phyloP scores from a whole-genome alignment of 2,888 invertebrate species.

The Phragmatobia fuliginosa region DNA sequence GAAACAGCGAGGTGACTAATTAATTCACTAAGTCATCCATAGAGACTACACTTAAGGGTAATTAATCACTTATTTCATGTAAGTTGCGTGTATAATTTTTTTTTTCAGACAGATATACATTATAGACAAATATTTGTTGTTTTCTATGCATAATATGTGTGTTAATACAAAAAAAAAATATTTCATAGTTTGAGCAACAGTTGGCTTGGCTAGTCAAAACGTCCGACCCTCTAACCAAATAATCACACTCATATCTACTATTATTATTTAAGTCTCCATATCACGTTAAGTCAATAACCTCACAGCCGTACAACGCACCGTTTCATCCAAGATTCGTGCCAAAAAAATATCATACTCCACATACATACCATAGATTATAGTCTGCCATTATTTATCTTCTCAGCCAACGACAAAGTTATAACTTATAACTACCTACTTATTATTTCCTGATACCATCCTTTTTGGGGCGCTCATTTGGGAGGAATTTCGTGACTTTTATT shows the following conservation, averaged over 20 bases:
- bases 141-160: too few species aligned
- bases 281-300: background rate
- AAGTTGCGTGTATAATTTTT: too few species aligned
- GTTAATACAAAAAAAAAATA: too few species aligned
- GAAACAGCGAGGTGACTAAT: too few species aligned
- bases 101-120: too few species aligned
- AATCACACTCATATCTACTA: background rate
- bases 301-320: background rate
- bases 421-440: slow-evolving; percentile 36
- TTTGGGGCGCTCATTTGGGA: slow-evolving; percentile 1
- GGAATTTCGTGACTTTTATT: slow-evolving; percentile 15
- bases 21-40: too few species aligned
- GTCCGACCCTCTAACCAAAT: background rate
- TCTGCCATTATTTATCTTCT: slow-evolving; percentile 8
- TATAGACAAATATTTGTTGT: too few species aligned
- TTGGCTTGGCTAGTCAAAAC: too few species aligned
- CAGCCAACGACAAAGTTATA: slow-evolving; percentile 30
- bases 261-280: background rate
- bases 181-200: too few species aligned
- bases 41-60: too few species aligned
- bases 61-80: too few species aligned
- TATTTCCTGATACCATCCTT: slow-evolving; percentile 22
- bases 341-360: slow-evolving; percentile 7
- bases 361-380: slow-evolving; percentile 14
- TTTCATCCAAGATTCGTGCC: background rate